Percentiles rank a stretch among this genome's conserved stretches.
Evolutionary conservation across 1,140 invertebrate species (phyloP).

Genomic region (Steinernema khuongi): DNA sequence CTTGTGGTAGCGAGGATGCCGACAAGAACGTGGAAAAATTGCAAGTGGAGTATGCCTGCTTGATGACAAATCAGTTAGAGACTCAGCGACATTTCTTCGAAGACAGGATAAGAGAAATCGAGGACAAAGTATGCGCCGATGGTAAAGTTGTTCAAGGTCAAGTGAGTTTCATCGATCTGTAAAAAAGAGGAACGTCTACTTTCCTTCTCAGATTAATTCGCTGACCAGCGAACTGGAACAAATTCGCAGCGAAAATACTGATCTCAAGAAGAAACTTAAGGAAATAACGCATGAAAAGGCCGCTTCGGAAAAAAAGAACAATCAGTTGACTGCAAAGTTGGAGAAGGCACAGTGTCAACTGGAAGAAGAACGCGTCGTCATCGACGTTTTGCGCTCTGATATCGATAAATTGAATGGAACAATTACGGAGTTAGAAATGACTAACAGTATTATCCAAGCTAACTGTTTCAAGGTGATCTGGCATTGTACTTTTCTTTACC

Average conservation of each 20-base stretch:
- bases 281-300: conserved; percentile 14
- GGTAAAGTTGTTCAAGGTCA: conserved; percentile 6
- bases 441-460: conserved; percentile 4
- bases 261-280: conserved; percentile 32
- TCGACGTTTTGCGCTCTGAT: conserved; percentile 71
- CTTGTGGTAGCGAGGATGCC: conserved; percentile 24
- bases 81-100: conserved; percentile 87
- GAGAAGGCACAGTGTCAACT: conserved; percentile 59
- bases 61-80: conserved; percentile 92
- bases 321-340: conserved; percentile 29
- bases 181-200: conserved; percentile 51
- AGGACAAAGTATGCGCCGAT: conserved; percentile 46
- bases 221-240: conserved; percentile 57
- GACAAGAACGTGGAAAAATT: conserved; percentile 87
- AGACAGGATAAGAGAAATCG: conserved; percentile 69
- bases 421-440: conserved; percentile 66
- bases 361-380: conserved; percentile 72
- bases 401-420: conserved; percentile 73
- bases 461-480: conserved; percentile 18
- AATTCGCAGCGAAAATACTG: conserved; percentile 59
- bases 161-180: not conserved
- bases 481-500: not conserved
- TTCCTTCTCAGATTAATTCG: conserved; percentile 57
- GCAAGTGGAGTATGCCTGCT: conserved; percentile 85
- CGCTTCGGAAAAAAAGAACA: not conserved